Evolutionary conservation across 2,888 invertebrate genomes (phyloP), one percentile per base, ranked within the genome.

Genomic region (Cheilosia urbana): DNA sequence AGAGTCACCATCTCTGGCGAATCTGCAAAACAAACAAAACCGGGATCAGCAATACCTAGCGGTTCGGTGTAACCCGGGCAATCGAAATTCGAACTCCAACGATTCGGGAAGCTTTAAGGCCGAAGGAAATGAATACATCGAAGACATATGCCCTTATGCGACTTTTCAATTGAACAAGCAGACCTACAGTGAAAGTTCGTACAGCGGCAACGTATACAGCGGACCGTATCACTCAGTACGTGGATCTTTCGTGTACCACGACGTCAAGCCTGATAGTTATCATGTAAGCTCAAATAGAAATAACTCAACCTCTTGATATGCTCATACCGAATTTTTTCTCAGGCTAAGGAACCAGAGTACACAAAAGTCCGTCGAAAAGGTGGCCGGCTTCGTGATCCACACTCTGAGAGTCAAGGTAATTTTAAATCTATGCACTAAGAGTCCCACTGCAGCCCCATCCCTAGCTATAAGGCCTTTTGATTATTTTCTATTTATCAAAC

Each of bases 121-220:
- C 51, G 93, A 93, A 88, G 92, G 92, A 77, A 93, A 93, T 78
- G 97, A 97, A 92, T 97, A 97, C 93, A 97, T 97, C 90, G 97
- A 97, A 93, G 97, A 98, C 91, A 97, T 97, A 89, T 97, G 97
- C 91, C 97, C 97, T 0, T 97, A 98, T 93, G 97, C 97, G 73
- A 98, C 97, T 60, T 98, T 97, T 93, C 97, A 97, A 91, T 93
- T 98, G 89, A 96, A 97, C 80, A 97, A 97, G 90, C 96, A 96
- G 63, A 95, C 96, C 0, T 97, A 97, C 92, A 96, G 96, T 90
- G 97, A 97, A 93, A 97, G 97, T 92, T 97, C 97, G 68, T 97
- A 97, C 93, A 97, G 97, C 91, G 96, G 96, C 76, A 96, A 96
- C 92, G 96, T 97, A 66, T 97, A 96, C 92, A 96, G 96, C 91